A percentile compares a stretch with the other conserved stretches of the same genome.
Evolutionary conservation across 2,888 invertebrate species (phyloP).

Genomic region (Ochropleura plecta): DNA sequence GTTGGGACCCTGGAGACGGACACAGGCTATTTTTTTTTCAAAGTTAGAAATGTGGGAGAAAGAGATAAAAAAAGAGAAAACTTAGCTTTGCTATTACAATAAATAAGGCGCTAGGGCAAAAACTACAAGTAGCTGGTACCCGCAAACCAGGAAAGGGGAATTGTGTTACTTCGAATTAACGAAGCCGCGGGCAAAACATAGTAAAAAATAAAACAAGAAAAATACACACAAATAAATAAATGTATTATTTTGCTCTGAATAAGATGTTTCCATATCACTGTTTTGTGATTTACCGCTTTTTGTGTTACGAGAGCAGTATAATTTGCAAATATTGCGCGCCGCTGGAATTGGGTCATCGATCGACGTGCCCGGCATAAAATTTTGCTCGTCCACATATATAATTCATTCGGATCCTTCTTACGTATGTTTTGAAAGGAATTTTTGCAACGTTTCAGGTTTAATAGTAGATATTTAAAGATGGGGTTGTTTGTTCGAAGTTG

Average conservation of each 20-base stretch:
- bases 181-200: too few species aligned
- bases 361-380: constrained; percentile 24
- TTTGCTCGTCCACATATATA: constrained; percentile 10
- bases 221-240: background rate
- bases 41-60: too few species aligned
- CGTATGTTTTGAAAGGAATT: background rate
- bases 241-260: background rate
- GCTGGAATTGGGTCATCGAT: constrained; percentile 54
- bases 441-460: background rate
- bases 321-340: constrained; percentile 47
- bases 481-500: too few species aligned
- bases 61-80: too few species aligned
- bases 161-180: too few species aligned
- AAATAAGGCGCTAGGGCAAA: too few species aligned
- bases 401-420: constrained; percentile 9
- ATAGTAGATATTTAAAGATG: too few species aligned
- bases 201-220: background rate
- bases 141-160: too few species aligned
- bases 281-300: background rate
- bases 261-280: background rate
- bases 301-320: background rate
- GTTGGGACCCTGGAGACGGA: too few species aligned
- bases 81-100: too few species aligned
- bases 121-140: too few species aligned
- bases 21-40: too few species aligned